Conservation (phyloP, 1,140 invertebrate species). For the Musca domestica region DNA sequence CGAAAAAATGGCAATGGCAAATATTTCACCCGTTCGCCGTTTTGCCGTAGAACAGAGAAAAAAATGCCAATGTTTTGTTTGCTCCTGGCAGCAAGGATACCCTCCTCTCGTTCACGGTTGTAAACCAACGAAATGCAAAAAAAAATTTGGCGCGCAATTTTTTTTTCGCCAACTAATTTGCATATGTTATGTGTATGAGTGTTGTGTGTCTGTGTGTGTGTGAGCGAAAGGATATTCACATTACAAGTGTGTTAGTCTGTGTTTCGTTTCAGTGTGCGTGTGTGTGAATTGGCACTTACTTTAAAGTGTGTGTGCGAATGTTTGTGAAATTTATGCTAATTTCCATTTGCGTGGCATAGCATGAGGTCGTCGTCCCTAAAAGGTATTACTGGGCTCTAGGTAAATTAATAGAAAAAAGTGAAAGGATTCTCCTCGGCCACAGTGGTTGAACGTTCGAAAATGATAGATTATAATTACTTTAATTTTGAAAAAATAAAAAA, state of each 20-base stretch:
- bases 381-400: conserved; percentile 6
- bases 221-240: background rate
- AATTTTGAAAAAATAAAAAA: background rate
- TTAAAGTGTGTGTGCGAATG: background rate
- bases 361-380: conserved; percentile 5
- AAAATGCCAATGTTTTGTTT: conserved; percentile 5
- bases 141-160: background rate
- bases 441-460: too few relatives aligned
- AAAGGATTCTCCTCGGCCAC: conserved; percentile 8
- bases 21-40: background rate
- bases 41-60: background rate
- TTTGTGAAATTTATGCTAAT: conserved; percentile 10
- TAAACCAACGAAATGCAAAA: background rate
- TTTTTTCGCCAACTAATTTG: conserved; percentile 19
- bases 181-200: background rate
- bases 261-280: background rate
- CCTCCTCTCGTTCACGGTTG: background rate
- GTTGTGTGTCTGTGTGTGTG: background rate
- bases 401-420: conserved; percentile 16
- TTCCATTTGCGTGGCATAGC: background rate
- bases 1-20: background rate
- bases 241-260: background rate
- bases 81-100: background rate
- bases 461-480: background rate
- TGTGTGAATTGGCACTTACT: background rate